These are phyloP conservation scores for Hestina assimilis DNA, from an alignment of 1,140 invertebrate species.

Conservation along the genomic window DNA sequence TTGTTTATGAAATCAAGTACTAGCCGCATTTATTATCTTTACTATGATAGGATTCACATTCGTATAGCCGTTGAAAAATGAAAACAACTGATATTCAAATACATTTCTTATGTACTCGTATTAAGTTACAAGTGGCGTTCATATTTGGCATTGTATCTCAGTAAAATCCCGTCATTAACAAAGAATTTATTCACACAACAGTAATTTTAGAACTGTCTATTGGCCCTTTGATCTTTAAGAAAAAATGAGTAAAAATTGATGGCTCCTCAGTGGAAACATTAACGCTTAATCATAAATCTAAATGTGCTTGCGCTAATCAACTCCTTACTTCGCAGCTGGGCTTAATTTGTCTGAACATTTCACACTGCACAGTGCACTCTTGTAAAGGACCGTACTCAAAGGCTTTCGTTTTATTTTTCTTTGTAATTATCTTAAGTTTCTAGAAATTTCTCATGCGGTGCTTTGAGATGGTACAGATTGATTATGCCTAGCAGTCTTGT, in stretches of 20 bases:
- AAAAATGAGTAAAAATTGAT: conserved; percentile 26
- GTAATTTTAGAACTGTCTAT: conserved; percentile 27
- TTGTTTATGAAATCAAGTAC: too few species aligned
- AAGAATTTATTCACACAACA: conserved; percentile 9
- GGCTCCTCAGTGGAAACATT: conserved; percentile 22
- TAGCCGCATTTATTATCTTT: too few species aligned
- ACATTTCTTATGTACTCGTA: too few species aligned
- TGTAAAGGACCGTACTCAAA: conserved; percentile 24
- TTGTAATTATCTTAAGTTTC: conserved; percentile 1
- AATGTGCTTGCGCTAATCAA: conserved; percentile 62
- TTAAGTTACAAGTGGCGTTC: not conserved
- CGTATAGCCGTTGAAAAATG: too few species aligned
- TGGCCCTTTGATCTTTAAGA: conserved; percentile 31
- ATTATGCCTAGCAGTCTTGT: too few species aligned
- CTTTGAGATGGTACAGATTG: too few species aligned
- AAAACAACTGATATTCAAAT: too few species aligned
- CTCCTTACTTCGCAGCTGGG: conserved; percentile 53
- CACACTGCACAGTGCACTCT: conserved; percentile 37
- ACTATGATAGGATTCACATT: too few species aligned
- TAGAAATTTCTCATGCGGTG: conserved; percentile 4
- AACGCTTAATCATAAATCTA: conserved; percentile 62
- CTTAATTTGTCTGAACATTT: conserved; percentile 58
- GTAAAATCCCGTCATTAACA: not conserved
- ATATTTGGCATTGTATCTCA: not conserved
- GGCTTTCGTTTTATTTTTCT: too few species aligned